Base-by-base conservation (phyloP, 1,140 invertebrate species). In the Fopius arisanus region DNA sequence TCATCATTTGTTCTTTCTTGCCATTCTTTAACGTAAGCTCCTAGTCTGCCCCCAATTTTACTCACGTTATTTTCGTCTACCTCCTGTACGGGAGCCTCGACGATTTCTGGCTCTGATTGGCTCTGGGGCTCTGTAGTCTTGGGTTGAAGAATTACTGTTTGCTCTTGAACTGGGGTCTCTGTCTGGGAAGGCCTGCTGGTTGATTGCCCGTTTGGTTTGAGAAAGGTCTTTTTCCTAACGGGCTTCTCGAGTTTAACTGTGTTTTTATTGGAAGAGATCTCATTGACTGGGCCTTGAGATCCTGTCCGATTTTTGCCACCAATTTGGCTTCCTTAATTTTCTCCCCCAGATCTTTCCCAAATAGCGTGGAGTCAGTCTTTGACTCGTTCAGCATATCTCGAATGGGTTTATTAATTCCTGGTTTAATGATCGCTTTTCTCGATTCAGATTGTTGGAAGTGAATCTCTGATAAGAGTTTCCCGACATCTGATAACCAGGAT, bases 221-320 rank as follows among this genome's bases (percentile, higher is more conserved):
- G 40, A 72, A 69, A 0, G 72, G 63, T 29, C 73, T 54, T 21
- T 23, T 70, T 23, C 54, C 66, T 41, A 12, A 43, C 70, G 54
- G 66, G 67, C 70, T 29, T 28, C 63, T 68, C 23, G 12, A 59
- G 73, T 74, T 77, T 72, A 70, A 72, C 65, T 33, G 9, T 0
- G 9, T 2, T 14, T 31, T 43, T 31, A n/a, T 6, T 2, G 33
- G 14, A 37, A 0, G 37, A 14, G 12, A 3, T 63, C 51, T 62
- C 7, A 43, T 10, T 19, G 51, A 5, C 62, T 40, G 21, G 63
- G 12, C 40, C n/a, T 68, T 62, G 12, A 40, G 2, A 0, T 26
- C 5, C 12, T 14, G 31, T 0, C 29, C 48, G 7, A 67, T 37
- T 54, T 73, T 59, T 6, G 40, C 65, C 6, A 67, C 9, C 19